Conservation (phyloP, 1,140 invertebrate species). For the Yoshiicerus persimilis region DNA sequence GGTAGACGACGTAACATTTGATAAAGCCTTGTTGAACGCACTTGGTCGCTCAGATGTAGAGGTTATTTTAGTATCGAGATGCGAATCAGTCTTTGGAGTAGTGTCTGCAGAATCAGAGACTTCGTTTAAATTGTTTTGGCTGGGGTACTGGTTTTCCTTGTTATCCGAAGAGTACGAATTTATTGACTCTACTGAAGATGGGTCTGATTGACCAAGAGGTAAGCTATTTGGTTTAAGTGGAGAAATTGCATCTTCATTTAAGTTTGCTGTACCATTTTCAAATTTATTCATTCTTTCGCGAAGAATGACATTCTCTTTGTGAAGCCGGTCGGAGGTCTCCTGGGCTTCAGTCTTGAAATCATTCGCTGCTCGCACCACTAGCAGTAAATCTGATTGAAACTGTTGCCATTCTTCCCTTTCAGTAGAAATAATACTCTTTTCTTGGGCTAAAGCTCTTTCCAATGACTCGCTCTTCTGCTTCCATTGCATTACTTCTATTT, state of each 20-base stretch:
- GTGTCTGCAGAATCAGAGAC: background rate
- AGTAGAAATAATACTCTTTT: conserved; percentile 61
- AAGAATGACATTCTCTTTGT: conserved; percentile 78
- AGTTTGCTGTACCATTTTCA: conserved; percentile 57
- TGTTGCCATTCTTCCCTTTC: conserved; percentile 86
- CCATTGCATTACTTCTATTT: conserved; percentile 65
- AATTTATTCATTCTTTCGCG: conserved; percentile 72
- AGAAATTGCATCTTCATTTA: background rate
- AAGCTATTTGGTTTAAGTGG: background rate
- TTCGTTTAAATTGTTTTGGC: background rate
- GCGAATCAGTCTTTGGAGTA: background rate
- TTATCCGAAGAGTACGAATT: background rate
- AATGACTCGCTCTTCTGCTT: conserved; percentile 59
- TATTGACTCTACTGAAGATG: background rate
- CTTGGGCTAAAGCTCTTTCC: conserved; percentile 63
- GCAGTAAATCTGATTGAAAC: conserved; percentile 87
- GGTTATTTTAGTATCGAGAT: background rate
- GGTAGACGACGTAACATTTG: background rate
- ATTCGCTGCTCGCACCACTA: conserved; percentile 90
- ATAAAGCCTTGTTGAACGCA: background rate
- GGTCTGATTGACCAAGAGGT: background rate
- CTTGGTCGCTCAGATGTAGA: background rate
- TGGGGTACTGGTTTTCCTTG: background rate
- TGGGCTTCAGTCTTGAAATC: conserved; percentile 89
- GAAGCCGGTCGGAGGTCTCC: conserved; percentile 72